These are phyloP conservation scores for Macheiramphus alcinus DNA, from an alignment of 2,113 vertebrate species.

Conservation along the genomic window DNA sequence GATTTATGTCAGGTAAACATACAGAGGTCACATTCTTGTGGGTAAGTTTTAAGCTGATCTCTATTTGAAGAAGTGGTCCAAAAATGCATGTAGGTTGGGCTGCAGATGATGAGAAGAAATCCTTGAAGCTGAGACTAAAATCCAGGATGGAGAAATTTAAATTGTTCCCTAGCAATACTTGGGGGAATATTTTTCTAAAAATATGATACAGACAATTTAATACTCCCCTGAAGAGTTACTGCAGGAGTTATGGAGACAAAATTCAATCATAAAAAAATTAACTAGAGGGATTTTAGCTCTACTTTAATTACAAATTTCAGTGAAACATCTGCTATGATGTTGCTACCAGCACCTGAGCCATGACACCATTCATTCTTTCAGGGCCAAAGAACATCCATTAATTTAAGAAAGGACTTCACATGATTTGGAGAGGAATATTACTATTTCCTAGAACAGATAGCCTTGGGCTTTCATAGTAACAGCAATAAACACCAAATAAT, in stretches of 20 bases:
- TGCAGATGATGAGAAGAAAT: neutral
- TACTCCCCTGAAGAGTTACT: neutral
- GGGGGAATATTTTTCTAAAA: constrained; percentile 15
- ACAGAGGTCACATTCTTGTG: neutral
- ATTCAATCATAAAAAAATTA: neutral
- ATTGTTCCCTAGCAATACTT: neutral
- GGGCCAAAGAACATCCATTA: neutral
- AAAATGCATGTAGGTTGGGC: neutral
- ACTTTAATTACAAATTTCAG: neutral
- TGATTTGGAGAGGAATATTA: neutral
- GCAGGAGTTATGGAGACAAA: neutral
- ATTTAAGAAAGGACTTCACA: neutral
- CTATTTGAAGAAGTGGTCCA: neutral
- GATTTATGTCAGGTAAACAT: neutral
- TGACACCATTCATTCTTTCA: neutral
- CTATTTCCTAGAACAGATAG: neutral
- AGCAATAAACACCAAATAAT: neutral
- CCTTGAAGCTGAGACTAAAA: neutral
- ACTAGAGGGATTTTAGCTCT: neutral
- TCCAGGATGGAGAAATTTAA: neutral
- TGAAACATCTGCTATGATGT: neutral
- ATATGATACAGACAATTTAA: neutral
- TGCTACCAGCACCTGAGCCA: neutral
- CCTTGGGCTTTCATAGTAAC: neutral
- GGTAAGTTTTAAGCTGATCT: neutral